These are phyloP conservation scores for Liodrosophila aerea DNA, from an alignment of 2,888 invertebrate species.

Conservation along the genomic window DNA sequence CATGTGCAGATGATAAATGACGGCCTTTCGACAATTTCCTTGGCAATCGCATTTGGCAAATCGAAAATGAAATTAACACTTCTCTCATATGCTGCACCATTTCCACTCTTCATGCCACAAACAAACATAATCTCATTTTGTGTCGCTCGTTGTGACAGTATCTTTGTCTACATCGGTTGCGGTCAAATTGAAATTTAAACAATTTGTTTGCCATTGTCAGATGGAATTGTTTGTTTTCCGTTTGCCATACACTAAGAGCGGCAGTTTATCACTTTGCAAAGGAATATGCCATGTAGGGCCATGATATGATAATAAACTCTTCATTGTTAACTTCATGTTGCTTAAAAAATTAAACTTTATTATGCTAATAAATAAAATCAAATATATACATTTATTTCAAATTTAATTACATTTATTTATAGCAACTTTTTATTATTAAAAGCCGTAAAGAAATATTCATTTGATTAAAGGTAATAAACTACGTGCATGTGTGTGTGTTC, in stretches of 20 bases:
- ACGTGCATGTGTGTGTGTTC: too few species aligned
- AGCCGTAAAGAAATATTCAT: too few species aligned
- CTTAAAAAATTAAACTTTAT: too few species aligned
- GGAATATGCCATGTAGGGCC: too few species aligned
- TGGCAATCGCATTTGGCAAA: slow-evolving; percentile 72
- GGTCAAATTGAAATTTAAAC: slow-evolving; percentile 72
- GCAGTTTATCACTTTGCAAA: too few species aligned
- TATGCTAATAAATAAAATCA: too few species aligned
- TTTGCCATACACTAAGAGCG: not conserved
- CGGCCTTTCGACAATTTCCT: slow-evolving; percentile 74
- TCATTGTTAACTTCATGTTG: too few species aligned
- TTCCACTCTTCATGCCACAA: slow-evolving; percentile 28
- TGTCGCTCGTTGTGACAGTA: slow-evolving; percentile 22
- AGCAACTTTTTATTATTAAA: too few species aligned
- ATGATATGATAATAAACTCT: too few species aligned
- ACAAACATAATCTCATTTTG: slow-evolving; percentile 33
- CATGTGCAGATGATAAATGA: slow-evolving; percentile 79
- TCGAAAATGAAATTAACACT: slow-evolving; percentile 78
- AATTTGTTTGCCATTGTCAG: slow-evolving; percentile 77
- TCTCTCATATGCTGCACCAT: slow-evolving; percentile 21
- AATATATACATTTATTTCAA: too few species aligned
- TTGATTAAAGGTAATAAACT: too few species aligned
- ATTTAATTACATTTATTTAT: too few species aligned
- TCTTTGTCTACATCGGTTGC: slow-evolving; percentile 40
- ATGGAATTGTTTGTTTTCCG: slow-evolving; percentile 35